Evolutionary conservation across 2,888 invertebrate species (phyloP), one percentile per base, ranked within the genome.

Genomic region (Autographa pulchrina): DNA sequence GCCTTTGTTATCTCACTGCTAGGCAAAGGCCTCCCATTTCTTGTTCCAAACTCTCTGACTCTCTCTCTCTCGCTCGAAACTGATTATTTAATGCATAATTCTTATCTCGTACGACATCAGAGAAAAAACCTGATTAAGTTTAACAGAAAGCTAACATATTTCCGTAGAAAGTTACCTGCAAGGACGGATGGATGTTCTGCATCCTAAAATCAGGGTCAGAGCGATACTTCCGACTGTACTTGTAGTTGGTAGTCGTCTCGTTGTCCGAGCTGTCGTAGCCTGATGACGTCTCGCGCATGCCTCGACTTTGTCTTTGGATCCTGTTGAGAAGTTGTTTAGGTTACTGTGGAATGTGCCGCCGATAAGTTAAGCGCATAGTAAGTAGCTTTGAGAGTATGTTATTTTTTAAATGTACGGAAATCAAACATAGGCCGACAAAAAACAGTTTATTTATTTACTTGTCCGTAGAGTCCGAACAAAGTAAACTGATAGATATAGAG

Each of bases 191-290:
- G 71, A 96, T 88, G 83, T 96, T 96, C 88, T 97, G 97, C 96
- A 96, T 96, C 82, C 98, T 96, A 91, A 98, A 98, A 90, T 98
- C 98, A 1, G 98, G 98, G 91, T 98, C 98, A 81, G 98, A 98
- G 79, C 98, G 96, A 76, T 98, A 98, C 86, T 98, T 98, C 87
- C 98, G 96, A 90, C 96, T 96, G 82, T 97, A 94, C 88, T 97
- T 97, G 89, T 97, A 97, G 83, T 96, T 96, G 18, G 96, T 96
- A 32, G 97, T 96, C 2, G 97, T 97, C 90, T 97, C 97, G 92
- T 97, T 97, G 92, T 99, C 98, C 75, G 98, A 98, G 86, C 98
- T 98, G 89, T 99, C 98, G 92, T 99, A 98, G 14, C 99, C 98
- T 77, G 98, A 98, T n/a, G 98, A 98, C 0, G 98, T 98, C 88